These are phyloP conservation scores for Lamprotornis superbus DNA, from an alignment of 2,113 vertebrate genomes.

Conservation along the genomic window DNA sequence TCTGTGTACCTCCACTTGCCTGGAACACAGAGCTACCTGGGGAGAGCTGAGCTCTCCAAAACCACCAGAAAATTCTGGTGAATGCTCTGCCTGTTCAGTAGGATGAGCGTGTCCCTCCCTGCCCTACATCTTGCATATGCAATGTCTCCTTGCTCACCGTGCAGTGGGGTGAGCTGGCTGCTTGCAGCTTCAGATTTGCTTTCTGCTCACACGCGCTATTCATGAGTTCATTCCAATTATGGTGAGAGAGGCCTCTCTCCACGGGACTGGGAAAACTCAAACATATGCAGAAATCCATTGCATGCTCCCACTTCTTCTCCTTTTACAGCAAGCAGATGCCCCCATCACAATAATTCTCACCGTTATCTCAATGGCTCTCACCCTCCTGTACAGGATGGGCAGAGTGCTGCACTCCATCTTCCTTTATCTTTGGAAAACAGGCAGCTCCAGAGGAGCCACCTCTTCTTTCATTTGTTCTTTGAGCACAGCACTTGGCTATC, in stretches of 20 bases:
- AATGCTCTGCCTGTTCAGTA: not conserved
- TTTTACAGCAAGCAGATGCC: not conserved
- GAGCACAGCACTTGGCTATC: not conserved
- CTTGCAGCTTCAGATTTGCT: slow-evolving; percentile 1
- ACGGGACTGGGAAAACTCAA: not conserved
- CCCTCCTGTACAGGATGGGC: not conserved
- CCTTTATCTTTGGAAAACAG: slow-evolving; percentile 60
- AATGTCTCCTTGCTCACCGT: not conserved
- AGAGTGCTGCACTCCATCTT: slow-evolving; percentile 28
- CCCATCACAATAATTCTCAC: not conserved
- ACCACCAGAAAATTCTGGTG: not conserved
- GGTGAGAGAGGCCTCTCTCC: slow-evolving; percentile 8
- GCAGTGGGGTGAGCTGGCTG: not conserved
- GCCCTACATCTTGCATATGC: slow-evolving; percentile 1
- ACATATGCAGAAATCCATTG: not conserved
- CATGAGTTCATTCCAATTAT: slow-evolving; percentile 5
- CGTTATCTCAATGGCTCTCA: slow-evolving; percentile 12
- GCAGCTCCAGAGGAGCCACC: not conserved
- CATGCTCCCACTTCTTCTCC: not conserved
- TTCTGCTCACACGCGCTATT: slow-evolving; percentile 26
- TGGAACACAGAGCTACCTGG: not conserved
- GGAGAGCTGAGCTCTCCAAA: not conserved
- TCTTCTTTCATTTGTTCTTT: slow-evolving; percentile 26
- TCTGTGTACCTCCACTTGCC: not conserved
- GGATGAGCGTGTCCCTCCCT: not conserved